Conservation (phyloP, 2,888 invertebrate genomes). For the Athetis lepigone region DNA sequence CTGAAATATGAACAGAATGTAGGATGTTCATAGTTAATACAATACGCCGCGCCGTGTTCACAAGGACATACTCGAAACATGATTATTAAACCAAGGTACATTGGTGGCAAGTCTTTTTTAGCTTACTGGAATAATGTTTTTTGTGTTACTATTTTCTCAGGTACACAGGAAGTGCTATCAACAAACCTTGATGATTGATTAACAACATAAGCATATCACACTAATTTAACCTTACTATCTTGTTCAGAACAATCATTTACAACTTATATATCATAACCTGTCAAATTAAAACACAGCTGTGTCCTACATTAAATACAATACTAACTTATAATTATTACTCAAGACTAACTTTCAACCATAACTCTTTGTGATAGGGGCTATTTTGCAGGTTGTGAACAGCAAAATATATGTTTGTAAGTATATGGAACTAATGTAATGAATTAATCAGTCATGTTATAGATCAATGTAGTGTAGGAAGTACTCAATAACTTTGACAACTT, state of each 20-base stretch:
- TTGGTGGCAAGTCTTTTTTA: too few species aligned
- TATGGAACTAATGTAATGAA: conserved; percentile 54
- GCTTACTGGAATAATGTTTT: too few species aligned
- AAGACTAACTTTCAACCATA: conserved; percentile 10
- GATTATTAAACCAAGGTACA: too few species aligned
- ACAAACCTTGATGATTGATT: conserved; percentile 13
- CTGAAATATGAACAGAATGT: too few species aligned
- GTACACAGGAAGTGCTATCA: conserved; percentile 26
- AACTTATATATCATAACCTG: conserved; percentile 67
- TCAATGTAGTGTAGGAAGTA: conserved; percentile 57
- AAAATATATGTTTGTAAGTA: conserved; percentile 34
- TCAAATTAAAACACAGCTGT: conserved; percentile 68
- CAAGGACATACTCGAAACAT: too few species aligned
- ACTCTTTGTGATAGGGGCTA: conserved; percentile 7
- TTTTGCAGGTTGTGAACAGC: conserved; percentile 2
- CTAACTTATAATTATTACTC: conserved; percentile 1
- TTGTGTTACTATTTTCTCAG: not conserved
- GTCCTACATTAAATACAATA: conserved; percentile 59
- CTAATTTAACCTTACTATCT: conserved; percentile 58
- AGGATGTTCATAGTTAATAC: too few species aligned
- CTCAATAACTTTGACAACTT: conserved; percentile 58
- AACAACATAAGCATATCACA: conserved; percentile 11
- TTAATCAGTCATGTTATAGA: conserved; percentile 58
- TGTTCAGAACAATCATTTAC: conserved; percentile 56
- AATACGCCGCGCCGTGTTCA: too few species aligned